phyloP scores from a whole-genome alignment of 64 coral and sea anemone species.

The Montipora foliosa region DNA sequence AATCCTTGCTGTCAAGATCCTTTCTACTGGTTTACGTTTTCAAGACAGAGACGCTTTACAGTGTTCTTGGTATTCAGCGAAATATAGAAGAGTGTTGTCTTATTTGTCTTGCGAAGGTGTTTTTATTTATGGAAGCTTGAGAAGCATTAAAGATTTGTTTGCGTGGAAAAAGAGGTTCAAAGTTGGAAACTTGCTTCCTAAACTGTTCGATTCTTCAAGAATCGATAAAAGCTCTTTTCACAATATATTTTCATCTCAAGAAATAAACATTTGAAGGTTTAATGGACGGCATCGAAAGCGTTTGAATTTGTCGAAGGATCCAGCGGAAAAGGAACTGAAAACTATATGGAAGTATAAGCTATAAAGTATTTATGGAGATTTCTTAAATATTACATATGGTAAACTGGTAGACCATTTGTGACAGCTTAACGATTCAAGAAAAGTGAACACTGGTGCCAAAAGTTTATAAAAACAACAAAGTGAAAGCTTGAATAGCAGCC shows the following conservation, averaged over 20 bases:
- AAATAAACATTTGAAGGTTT: neutral
- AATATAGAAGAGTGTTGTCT: neutral
- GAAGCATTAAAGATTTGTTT: neutral
- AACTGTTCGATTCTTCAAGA: neutral
- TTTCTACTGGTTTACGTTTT: neutral
- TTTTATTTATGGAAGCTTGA: neutral
- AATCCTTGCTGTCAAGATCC: neutral
- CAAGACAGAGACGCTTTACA: neutral
- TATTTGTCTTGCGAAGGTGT: neutral
- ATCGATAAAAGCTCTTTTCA: neutral
- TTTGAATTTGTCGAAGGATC: neutral
- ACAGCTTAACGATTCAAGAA: conserved; percentile 29
- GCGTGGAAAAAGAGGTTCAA: neutral
- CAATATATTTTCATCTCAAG: neutral
- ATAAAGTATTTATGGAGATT: conserved; percentile 93
- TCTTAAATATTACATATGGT: conserved; percentile 97
- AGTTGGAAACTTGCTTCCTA: neutral
- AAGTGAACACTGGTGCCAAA: conserved; percentile 64
- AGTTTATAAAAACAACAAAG: conserved; percentile 71
- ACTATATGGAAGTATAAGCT: conserved; percentile 18
- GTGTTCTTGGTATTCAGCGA: neutral
- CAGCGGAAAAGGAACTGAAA: conserved; percentile 15
- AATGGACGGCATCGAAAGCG: neutral
- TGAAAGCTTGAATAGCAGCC: conserved; percentile 1
- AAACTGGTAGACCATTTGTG: conserved; percentile 76